These are phyloP conservation scores for Drosophila lutescens DNA, from an alignment of 2,888 invertebrate species.

Conservation along the genomic window DNA sequence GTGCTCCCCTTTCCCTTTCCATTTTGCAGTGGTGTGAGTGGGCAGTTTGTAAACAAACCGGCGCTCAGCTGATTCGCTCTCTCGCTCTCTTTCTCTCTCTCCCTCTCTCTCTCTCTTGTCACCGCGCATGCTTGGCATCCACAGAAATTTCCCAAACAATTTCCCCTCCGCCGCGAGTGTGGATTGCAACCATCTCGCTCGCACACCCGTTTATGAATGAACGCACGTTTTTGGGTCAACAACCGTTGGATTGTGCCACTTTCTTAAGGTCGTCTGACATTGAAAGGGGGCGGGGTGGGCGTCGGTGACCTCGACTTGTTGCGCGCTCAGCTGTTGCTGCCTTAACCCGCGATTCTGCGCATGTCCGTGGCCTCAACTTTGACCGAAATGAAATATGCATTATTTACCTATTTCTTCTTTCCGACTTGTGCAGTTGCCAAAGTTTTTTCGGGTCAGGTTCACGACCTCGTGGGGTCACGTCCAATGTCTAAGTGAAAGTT, in stretches of 20 bases:
- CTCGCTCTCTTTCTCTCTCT: not conserved
- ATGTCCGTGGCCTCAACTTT: slow-evolving; percentile 57
- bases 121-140: slow-evolving; percentile 63
- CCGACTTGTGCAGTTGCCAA: slow-evolving; percentile 4
- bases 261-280: slow-evolving; percentile 81
- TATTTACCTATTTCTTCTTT: slow-evolving; percentile 5
- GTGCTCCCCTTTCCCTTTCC: not conserved
- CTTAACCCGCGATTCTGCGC: slow-evolving; percentile 45
- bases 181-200: slow-evolving; percentile 55
- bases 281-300: slow-evolving; percentile 2
- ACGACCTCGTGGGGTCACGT: slow-evolving; percentile 59
- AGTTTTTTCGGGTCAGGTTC: slow-evolving; percentile 45
- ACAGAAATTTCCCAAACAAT: slow-evolving; percentile 81
- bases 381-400: slow-evolving; percentile 60
- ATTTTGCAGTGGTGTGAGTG: slow-evolving; percentile 24
- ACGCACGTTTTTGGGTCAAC: slow-evolving; percentile 74
- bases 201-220: slow-evolving; percentile 65
- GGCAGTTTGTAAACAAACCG: slow-evolving; percentile 50
- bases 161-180: slow-evolving; percentile 71
- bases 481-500: slow-evolving; percentile 17
- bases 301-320: slow-evolving; percentile 56
- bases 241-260: slow-evolving; percentile 75
- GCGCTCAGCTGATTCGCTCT: slow-evolving; percentile 8
- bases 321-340: slow-evolving; percentile 39
- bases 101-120: slow-evolving; percentile 29